Evolutionary conservation across 2,888 invertebrate species (phyloP), one percentile per base, ranked within the genome.

Genomic region (Oxyscelio sp.): DNA sequence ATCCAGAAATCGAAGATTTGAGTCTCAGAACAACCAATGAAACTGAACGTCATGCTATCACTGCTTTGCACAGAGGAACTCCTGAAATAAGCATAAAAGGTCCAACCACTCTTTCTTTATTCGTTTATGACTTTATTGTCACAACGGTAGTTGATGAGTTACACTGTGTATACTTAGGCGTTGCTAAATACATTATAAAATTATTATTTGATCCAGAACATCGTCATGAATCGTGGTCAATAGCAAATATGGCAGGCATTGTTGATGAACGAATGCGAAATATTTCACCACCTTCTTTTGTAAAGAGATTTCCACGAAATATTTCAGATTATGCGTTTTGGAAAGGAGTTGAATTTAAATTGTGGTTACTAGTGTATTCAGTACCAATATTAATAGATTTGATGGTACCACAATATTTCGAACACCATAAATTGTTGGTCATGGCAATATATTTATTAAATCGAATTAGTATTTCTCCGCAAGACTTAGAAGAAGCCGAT

Each of bases 331-430:
- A 68, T 15, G 50, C 31, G 1, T 74, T 87, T 58, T 89, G 86
- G 87, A 88, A 90, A 70, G 85, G 85, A 0, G 66, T 58, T 0
- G 89, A 88, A 43, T 52, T 87, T 0, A 87, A 87, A 84, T 11
- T 40, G 9, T 87, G 77, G 71, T 27, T 87, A 8, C 63, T 86
- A 5, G 56, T 75, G 8, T 90, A 87, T 68, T 87, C 87, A 11
- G 13, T 87, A 43, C 84, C 84, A 11, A 56, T 89, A 43, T 65
- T 89, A 38, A 15, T 70, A 31, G 80, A 80, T 17, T 59, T 87
- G 43, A 83, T 90, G 87, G 17, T n/a, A 11, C n/a, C n/a, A n/a
- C n/a, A n/a, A n/a, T n/a, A n/a, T n/a, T n/a, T n/a, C n/a, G n/a
- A n/a, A n/a, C n/a, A 89, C 43, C 80, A 88, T 54, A 52, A 70